A percentile compares a stretch with the other conserved stretches of the same genome.
These are phyloP conservation scores for Cryptoblepharus egeriae DNA, from an alignment of 2,797 vertebrate species.

Conservation along the genomic window DNA sequence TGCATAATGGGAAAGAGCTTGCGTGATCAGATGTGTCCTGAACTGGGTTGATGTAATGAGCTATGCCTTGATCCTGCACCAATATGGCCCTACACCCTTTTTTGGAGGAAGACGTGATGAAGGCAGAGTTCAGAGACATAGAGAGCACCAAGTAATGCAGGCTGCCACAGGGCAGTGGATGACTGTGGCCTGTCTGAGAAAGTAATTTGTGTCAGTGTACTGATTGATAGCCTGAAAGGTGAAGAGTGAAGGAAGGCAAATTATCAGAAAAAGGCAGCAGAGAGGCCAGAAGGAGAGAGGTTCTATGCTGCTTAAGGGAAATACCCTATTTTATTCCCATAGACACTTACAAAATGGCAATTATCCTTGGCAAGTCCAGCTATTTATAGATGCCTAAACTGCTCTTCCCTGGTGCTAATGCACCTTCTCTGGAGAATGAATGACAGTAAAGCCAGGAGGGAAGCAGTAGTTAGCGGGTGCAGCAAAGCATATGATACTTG, in stretches of 20 bases:
- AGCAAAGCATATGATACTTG: constrained; percentile 57
- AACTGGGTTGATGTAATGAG: not conserved
- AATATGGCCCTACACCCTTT: not conserved
- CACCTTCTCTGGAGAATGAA: constrained; percentile 48
- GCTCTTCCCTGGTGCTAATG: not conserved
- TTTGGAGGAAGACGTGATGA: not conserved
- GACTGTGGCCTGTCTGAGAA: not conserved
- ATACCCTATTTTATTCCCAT: constrained; percentile 32
- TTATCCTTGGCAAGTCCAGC: constrained; percentile 47
- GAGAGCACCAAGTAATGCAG: constrained; percentile 47
- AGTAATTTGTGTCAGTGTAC: constrained; percentile 54
- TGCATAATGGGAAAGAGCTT: not conserved
- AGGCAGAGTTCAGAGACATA: not conserved
- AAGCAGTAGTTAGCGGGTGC: constrained; percentile 12
- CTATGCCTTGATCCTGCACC: not conserved
- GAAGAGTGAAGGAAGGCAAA: not conserved
- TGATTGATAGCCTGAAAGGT: constrained; percentile 42
- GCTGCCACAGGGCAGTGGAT: constrained; percentile 38
- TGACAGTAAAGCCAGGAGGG: constrained; percentile 46
- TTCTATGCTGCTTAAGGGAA: constrained; percentile 37
- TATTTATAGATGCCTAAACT: constrained; percentile 39
- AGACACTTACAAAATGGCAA: constrained; percentile 42
- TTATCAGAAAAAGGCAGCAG: not conserved
- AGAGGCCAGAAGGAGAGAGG: constrained; percentile 3
- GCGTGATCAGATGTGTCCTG: not conserved